These are phyloP conservation scores for Ylistrum balloti DNA, from an alignment of 1,140 invertebrate species.

Conservation along the genomic window DNA sequence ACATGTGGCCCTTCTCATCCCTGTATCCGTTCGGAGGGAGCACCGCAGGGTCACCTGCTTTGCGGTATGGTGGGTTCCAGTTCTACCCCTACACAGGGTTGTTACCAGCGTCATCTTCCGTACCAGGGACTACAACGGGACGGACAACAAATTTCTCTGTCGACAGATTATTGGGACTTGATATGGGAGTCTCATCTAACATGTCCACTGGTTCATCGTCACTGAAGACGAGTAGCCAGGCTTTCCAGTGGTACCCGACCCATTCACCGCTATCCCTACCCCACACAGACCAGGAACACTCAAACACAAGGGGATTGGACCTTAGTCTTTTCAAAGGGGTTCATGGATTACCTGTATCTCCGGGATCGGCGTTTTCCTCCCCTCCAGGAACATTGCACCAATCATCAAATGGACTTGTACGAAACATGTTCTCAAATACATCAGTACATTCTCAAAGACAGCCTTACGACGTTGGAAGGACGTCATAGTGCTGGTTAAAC, in stretches of 20 bases:
- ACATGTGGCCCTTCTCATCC: slow-evolving; percentile 69
- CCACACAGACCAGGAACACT: slow-evolving; percentile 46
- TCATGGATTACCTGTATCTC: slow-evolving; percentile 60
- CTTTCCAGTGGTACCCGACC: slow-evolving; percentile 58
- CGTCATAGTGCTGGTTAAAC: background rate
- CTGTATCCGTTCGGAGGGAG: slow-evolving; percentile 68
- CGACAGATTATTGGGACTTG: slow-evolving; percentile 66
- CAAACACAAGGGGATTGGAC: slow-evolving; percentile 53
- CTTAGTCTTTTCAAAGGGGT: slow-evolving; percentile 61
- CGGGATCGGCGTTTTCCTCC: slow-evolving; percentile 60
- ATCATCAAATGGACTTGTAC: background rate
- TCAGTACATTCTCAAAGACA: slow-evolving; percentile 15
- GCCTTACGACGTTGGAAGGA: slow-evolving; percentile 8
- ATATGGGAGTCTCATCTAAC: slow-evolving; percentile 52
- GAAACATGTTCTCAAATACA: slow-evolving; percentile 27
- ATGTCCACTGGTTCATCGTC: slow-evolving; percentile 15
- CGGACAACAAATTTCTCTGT: slow-evolving; percentile 66
- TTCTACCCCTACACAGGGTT: slow-evolving; percentile 67
- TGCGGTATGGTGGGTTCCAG: slow-evolving; percentile 54
- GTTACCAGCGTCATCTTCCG: slow-evolving; percentile 63
- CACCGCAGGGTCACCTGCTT: slow-evolving; percentile 43
- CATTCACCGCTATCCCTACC: slow-evolving; percentile 41
- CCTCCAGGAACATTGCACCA: slow-evolving; percentile 41
- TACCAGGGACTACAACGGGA: slow-evolving; percentile 52
- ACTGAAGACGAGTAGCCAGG: slow-evolving; percentile 45